Evolutionary conservation across 1,140 invertebrate genomes (phyloP).

Genomic region (Vollenhovia emeryi): DNA sequence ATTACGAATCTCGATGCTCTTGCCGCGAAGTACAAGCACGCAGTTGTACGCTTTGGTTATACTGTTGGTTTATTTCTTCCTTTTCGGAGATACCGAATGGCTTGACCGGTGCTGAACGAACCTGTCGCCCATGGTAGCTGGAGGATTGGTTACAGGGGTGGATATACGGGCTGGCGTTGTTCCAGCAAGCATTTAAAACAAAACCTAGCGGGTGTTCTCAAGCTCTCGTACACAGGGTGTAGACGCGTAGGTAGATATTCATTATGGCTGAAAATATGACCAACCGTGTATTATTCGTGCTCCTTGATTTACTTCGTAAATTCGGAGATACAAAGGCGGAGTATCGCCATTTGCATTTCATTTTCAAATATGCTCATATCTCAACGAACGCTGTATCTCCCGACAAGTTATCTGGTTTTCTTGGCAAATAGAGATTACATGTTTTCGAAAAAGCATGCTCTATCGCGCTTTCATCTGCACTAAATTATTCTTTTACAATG

Average conservation of each 20-base stretch:
- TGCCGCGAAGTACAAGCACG: constrained; percentile 64
- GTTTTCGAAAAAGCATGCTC: background rate
- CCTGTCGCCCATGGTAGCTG: constrained; percentile 7
- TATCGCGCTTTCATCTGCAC: background rate
- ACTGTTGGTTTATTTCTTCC: constrained; percentile 17
- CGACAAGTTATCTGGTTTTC: background rate
- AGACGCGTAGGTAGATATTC: constrained; percentile 62
- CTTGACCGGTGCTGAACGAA: constrained; percentile 4
- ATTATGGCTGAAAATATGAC: constrained; percentile 65
- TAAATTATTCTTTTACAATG: background rate
- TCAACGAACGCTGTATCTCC: background rate
- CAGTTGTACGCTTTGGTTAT: constrained; percentile 42
- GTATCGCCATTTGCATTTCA: background rate
- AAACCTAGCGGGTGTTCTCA: constrained; percentile 58
- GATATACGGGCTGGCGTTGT: constrained; percentile 53
- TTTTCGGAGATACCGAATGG: constrained; percentile 41
- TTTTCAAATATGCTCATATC: background rate
- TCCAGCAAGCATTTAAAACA: constrained; percentile 72
- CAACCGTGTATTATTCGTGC: constrained; percentile 55
- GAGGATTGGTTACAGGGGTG: constrained; percentile 21
- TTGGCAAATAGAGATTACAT: background rate
- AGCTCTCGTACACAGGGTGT: constrained; percentile 29
- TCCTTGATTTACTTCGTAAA: constrained; percentile 53
- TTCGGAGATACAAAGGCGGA: background rate
- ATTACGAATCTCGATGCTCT: constrained; percentile 47